These are phyloP conservation scores for Pandion haliaetus DNA, from an alignment of 2,113 vertebrate species.

Conservation along the genomic window DNA sequence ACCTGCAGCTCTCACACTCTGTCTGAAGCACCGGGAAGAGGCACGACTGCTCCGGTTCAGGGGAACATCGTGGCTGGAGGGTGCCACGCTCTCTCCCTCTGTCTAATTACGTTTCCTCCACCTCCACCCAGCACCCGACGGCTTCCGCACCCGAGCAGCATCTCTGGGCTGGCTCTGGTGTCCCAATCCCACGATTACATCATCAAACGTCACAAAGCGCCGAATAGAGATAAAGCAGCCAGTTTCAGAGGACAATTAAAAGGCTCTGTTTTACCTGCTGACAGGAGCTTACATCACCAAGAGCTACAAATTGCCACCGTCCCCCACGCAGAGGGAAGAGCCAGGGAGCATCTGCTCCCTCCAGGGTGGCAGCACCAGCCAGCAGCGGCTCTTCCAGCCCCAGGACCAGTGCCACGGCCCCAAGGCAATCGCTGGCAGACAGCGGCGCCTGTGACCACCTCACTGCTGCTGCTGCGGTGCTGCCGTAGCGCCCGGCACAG, in stretches of 20 bases:
- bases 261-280: not conserved
- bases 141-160: not conserved
- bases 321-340: fast-evolving
- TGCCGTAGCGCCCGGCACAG: fast-evolving
- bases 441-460: not conserved
- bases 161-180: not conserved
- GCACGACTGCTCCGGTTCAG: fast-evolving
- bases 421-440: not conserved
- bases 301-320: not conserved
- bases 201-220: not conserved
- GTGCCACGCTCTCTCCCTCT: not conserved
- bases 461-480: too few relatives aligned
- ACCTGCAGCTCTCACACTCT: fast-evolving
- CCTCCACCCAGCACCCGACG: not conserved
- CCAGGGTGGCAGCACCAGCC: not conserved
- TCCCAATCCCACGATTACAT: not conserved
- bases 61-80: not conserved
- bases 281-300: not conserved
- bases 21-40: not conserved
- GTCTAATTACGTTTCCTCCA: not conserved
- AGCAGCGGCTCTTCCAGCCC: not conserved
- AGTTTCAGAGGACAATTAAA: not conserved
- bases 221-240: not conserved
- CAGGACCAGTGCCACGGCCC: fast-evolving
- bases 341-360: not conserved